Percentiles rank a stretch among this genome's conserved stretches.
Conservation (phyloP, 64 coral and sea anemone species). For the Acropora yongei region DNA sequence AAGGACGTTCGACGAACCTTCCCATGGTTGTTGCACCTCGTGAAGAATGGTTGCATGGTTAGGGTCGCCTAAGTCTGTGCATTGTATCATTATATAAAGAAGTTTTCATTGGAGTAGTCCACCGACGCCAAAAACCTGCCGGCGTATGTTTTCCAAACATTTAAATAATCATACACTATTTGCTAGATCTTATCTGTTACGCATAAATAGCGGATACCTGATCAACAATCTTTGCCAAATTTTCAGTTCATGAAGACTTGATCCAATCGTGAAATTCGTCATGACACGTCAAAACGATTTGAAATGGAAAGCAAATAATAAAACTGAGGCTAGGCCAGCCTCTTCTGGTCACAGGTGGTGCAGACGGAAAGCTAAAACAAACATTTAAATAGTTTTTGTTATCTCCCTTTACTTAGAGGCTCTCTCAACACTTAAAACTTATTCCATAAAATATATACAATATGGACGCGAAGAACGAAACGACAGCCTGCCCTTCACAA, state of each 20-base stretch:
- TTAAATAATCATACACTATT: not conserved
- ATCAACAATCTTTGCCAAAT: not conserved
- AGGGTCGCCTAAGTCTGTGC: too few species aligned
- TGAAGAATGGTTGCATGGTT: too few species aligned
- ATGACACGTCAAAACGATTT: too few species aligned
- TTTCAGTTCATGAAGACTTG: not conserved
- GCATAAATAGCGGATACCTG: not conserved
- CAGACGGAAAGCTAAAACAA: not conserved
- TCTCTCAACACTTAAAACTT: slow-evolving; percentile 40
- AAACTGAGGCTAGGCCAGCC: not conserved
- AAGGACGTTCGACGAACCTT: not conserved
- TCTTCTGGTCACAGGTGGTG: not conserved
- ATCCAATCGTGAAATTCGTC: not conserved
- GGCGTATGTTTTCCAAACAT: slow-evolving; percentile 39
- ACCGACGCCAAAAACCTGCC: not conserved
- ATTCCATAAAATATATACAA: slow-evolving; percentile 53
- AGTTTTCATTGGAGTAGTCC: not conserved
- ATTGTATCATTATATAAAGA: not conserved
- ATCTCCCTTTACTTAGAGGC: slow-evolving; percentile 25
- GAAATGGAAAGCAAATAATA: not conserved
- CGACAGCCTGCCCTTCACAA: not conserved
- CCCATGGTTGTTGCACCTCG: slow-evolving; percentile 9
- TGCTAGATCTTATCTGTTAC: not conserved
- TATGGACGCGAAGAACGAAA: not conserved
- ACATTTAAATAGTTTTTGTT: not conserved